phyloP scores from a whole-genome alignment of 2,113 vertebrate genomes.

The Melospiza georgiana region DNA sequence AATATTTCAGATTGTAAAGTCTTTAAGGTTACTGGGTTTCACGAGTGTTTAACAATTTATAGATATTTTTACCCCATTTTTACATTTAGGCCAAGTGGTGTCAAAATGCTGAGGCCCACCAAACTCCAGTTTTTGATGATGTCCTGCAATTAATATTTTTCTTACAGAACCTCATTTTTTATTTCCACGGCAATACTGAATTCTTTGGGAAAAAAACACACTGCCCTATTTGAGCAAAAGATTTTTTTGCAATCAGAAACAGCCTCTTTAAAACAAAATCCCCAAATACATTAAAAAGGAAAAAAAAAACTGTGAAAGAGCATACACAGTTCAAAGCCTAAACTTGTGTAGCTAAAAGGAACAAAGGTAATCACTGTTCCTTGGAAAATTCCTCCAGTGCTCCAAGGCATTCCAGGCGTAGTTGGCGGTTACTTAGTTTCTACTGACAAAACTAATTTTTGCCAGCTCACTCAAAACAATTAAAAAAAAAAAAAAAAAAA shows the following conservation, averaged over 20 bases:
- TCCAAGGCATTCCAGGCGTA: constrained; percentile 52
- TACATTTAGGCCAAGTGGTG: fast-evolving
- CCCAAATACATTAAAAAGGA: not conserved
- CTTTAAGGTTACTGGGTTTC: not conserved
- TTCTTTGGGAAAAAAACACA: not conserved
- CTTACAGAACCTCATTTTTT: fast-evolving
- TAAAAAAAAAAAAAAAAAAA: fast-evolving
- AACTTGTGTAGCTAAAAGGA: not conserved
- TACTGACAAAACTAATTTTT: constrained; percentile 46
- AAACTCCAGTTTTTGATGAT: not conserved
- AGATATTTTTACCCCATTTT: not conserved
- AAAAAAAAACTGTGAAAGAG: not conserved
- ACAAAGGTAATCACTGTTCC: constrained; percentile 60
- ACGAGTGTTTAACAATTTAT: not conserved
- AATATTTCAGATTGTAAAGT: not conserved
- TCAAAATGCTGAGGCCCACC: not conserved
- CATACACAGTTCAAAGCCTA: not conserved
- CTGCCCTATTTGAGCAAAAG: not conserved
- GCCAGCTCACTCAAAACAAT: not conserved
- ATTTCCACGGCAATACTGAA: fast-evolving
- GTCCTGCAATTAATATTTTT: not conserved
- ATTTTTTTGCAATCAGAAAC: not conserved
- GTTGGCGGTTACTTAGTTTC: constrained; percentile 20
- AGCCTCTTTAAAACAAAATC: not conserved
- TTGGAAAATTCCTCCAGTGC: constrained; percentile 47